Evolutionary conservation across 2,888 invertebrate species (phyloP).

Genomic region (Phaedon cochleariae): DNA sequence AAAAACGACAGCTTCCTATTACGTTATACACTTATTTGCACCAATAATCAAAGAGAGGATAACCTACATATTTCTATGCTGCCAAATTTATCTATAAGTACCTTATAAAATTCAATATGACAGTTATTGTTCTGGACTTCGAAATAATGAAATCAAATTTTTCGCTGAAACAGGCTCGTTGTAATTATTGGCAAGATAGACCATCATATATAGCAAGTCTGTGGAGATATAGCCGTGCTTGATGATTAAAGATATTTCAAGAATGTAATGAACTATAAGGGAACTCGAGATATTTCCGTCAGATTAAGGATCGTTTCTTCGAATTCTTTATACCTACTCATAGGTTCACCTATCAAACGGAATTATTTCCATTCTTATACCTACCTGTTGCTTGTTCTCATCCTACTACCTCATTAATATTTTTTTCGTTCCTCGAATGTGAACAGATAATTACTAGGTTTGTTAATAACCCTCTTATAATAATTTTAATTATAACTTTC

Average conservation of each 20-base stretch:
- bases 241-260: background rate
- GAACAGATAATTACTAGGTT: constrained; percentile 34
- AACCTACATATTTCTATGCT: too few relatives aligned
- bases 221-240: background rate
- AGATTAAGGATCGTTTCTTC: constrained; percentile 13
- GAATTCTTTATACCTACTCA: too few relatives aligned
- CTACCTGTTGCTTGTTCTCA: constrained; percentile 35
- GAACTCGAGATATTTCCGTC: constrained; percentile 8
- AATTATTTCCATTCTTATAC: constrained; percentile 37
- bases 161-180: too few relatives aligned
- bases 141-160: too few relatives aligned
- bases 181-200: background rate
- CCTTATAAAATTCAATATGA: too few relatives aligned
- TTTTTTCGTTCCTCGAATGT: constrained; percentile 35
- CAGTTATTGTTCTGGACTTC: too few relatives aligned
- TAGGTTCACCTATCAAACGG: constrained; percentile 28
- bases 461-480: constrained; percentile 28
- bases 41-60: too few relatives aligned
- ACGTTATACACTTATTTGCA: too few relatives aligned
- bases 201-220: too few relatives aligned
- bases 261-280: background rate
- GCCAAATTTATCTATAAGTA: too few relatives aligned
- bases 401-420: constrained; percentile 39
- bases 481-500: constrained; percentile 30
- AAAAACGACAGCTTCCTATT: too few relatives aligned